phyloP scores from a whole-genome alignment of 1,140 invertebrate genomes.

The Drosophila malerkotliana region DNA sequence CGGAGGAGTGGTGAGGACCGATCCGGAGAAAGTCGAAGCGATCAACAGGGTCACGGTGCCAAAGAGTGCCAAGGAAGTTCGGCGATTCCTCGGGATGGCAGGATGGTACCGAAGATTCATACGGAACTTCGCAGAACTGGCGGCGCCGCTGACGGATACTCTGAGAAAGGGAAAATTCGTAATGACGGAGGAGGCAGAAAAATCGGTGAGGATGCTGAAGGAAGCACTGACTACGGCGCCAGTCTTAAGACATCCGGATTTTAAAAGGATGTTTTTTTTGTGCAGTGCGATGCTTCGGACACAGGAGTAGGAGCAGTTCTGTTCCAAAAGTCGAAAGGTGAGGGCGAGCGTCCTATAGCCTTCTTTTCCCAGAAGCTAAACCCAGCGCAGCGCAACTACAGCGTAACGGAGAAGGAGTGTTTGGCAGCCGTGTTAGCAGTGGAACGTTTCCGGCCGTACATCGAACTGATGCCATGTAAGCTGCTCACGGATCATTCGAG shows the following conservation, averaged over 20 bases:
- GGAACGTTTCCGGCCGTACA: not conserved
- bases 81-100: slow-evolving; percentile 15
- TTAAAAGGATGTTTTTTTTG: not conserved
- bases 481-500: slow-evolving; percentile 15
- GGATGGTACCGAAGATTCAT: slow-evolving; percentile 31
- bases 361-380: slow-evolving; percentile 3
- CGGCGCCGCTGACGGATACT: slow-evolving; percentile 8
- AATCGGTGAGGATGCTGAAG: not conserved
- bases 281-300: slow-evolving; percentile 4
- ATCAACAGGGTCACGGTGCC: slow-evolving; percentile 21
- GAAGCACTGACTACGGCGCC: not conserved
- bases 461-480: not conserved
- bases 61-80: slow-evolving; percentile 6
- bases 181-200: too few species aligned
- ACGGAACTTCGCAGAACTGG: slow-evolving; percentile 6
- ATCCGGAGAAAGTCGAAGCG: slow-evolving; percentile 40
- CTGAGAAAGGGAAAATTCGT: slow-evolving; percentile 3
- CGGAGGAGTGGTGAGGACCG: slow-evolving; percentile 21
- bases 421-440: not conserved
- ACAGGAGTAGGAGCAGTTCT: not conserved
- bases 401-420: slow-evolving; percentile 14
- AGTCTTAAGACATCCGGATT: not conserved
- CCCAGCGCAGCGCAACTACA: not conserved
- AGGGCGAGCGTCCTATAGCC: not conserved
- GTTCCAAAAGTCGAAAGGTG: not conserved